Evolutionary conservation across 2,113 vertebrate genomes (phyloP).

Genomic region (Chionis minor): DNA sequence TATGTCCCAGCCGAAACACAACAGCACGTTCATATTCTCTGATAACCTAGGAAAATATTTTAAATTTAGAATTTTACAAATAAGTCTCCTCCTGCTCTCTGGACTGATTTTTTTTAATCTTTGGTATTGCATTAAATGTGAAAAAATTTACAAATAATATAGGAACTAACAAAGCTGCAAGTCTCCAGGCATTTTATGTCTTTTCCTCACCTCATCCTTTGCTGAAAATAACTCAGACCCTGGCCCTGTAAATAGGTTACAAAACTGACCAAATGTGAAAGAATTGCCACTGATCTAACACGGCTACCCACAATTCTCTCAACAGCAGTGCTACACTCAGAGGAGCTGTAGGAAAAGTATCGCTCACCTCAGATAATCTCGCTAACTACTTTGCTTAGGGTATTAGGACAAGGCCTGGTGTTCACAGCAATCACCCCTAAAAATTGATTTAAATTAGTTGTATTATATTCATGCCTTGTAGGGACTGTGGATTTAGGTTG

Average conservation of each 20-base stretch:
- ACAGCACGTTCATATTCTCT: conserved; percentile 90
- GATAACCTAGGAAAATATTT: conserved; percentile 77
- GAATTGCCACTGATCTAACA: not conserved
- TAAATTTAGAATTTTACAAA: not conserved
- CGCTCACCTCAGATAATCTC: not conserved
- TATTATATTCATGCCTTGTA: not conserved
- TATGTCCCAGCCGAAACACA: conserved; percentile 85
- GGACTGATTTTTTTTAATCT: not conserved
- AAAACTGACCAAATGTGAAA: not conserved
- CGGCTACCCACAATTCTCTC: not conserved
- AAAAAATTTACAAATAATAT: not conserved
- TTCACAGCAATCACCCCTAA: not conserved
- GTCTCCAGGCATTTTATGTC: not conserved
- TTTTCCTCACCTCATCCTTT: not conserved
- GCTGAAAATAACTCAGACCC: not conserved
- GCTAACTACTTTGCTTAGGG: not conserved
- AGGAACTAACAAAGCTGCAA: not conserved
- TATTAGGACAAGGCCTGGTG: not conserved
- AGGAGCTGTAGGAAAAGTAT: not conserved
- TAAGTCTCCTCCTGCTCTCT: not conserved
- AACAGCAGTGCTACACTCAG: not conserved
- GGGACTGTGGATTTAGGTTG: not conserved
- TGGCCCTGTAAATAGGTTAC: not conserved
- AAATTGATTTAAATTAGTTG: not conserved
- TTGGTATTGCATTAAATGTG: not conserved